Evolutionary conservation across 2,888 invertebrate genomes (phyloP).

Genomic region (Diaperis boleti): DNA sequence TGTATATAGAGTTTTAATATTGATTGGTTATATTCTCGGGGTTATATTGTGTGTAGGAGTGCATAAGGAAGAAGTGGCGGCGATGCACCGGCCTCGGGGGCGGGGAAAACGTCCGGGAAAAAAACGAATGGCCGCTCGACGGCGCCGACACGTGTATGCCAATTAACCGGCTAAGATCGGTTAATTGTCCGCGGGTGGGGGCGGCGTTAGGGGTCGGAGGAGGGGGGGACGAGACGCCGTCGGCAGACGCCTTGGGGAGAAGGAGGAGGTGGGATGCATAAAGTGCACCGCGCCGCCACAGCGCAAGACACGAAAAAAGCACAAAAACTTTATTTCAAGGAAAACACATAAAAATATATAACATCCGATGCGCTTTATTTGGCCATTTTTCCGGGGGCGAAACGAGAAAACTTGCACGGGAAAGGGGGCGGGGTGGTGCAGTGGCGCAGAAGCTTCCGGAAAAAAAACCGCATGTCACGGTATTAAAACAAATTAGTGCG

Average conservation of each 20-base stretch:
- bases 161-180: conserved; percentile 43
- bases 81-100: conserved; percentile 38
- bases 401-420: conserved; percentile 30
- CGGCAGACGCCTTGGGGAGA: conserved; percentile 46
- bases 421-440: conserved; percentile 33
- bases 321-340: conserved; percentile 63
- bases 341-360: conserved; percentile 67
- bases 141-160: conserved; percentile 13
- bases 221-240: conserved; percentile 29
- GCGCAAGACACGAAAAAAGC: conserved; percentile 58
- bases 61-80: conserved; percentile 39
- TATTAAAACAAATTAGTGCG: conserved; percentile 9
- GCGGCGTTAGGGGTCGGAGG: conserved; percentile 17
- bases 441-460: neutral
- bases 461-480: too few species aligned
- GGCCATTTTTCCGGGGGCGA: conserved; percentile 57
- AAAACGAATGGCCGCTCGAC: conserved; percentile 33
- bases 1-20: conserved; percentile 61
- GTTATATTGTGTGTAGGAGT: conserved; percentile 49
- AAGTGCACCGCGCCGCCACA: conserved; percentile 46
- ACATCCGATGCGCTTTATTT: conserved; percentile 65
- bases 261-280: conserved; percentile 37
- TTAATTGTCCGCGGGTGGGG: conserved; percentile 42
- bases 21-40: conserved; percentile 66
- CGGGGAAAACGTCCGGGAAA: conserved; percentile 42